Evolutionary conservation across 2,888 invertebrate genomes (phyloP).

Genomic region (Parapristionchus giblindavisi): DNA sequence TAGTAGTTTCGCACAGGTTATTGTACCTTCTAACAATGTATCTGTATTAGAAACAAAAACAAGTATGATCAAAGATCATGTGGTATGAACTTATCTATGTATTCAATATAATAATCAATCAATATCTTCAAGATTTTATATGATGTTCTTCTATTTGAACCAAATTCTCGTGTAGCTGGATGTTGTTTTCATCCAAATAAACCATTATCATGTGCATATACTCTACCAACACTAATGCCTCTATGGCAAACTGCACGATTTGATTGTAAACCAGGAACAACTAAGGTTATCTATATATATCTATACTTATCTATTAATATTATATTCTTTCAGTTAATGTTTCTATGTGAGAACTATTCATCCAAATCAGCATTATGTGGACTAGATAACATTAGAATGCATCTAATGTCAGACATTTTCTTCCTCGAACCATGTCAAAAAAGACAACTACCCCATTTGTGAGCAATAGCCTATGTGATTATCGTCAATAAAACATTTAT

Average conservation of each 20-base stretch:
- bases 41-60: constrained; percentile 56
- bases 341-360: constrained; percentile 64
- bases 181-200: constrained; percentile 48
- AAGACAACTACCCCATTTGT: constrained; percentile 21
- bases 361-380: constrained; percentile 51
- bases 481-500: not conserved
- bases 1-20: constrained; percentile 55
- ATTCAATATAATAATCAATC: not conserved
- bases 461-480: not conserved
- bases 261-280: constrained; percentile 49
- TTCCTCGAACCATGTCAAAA: constrained; percentile 61
- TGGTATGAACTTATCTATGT: constrained; percentile 40
- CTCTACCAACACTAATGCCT: constrained; percentile 34
- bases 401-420: constrained; percentile 54
- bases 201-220: constrained; percentile 39
- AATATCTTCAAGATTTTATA: constrained; percentile 47
- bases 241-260: constrained; percentile 54
- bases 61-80: constrained; percentile 51
- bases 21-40: constrained; percentile 54
- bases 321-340: constrained; percentile 52
- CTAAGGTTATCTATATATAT: not conserved
- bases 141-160: constrained; percentile 50
- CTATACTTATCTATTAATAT: not conserved
- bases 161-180: constrained; percentile 48
- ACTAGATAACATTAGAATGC: constrained; percentile 59